A percentile compares a stretch with the other conserved stretches of the same genome.
Conservation (phyloP, 2,797 vertebrate species). For the Schizopygopsis pylzovi region DNA sequence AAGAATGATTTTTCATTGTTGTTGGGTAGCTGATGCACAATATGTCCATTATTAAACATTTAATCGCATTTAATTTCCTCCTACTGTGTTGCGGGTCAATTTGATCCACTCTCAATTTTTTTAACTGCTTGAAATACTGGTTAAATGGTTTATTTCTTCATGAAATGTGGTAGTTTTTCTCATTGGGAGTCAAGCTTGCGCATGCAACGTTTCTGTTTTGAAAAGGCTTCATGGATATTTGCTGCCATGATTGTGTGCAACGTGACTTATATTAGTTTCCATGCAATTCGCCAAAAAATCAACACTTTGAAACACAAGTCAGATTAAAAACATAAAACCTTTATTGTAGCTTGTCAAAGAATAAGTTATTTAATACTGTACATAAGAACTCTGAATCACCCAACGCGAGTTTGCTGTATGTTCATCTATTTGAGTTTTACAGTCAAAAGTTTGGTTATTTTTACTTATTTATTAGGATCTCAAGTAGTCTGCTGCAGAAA, state of each 20-base stretch:
- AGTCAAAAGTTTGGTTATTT: not conserved
- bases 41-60: not conserved
- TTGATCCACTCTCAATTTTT: not conserved
- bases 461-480: not conserved
- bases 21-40: not conserved
- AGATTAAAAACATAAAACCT: not conserved
- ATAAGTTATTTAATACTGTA: not conserved
- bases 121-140: not conserved
- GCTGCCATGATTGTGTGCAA: not conserved
- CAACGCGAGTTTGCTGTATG: no score
- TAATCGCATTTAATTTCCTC: not conserved
- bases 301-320: not conserved
- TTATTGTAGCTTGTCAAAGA: not conserved
- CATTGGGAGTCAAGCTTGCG: not conserved
- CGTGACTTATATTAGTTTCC: not conserved
- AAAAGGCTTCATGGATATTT: not conserved
- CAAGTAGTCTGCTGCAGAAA: no score
- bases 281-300: not conserved
- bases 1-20: not conserved
- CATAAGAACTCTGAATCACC: no score
- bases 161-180: not conserved
- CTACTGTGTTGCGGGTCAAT: not conserved
- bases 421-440: not conserved
- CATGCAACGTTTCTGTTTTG: not conserved
- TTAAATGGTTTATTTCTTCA: not conserved